A percentile compares a stretch with the other conserved stretches of the same genome.
phyloP scores from a whole-genome alignment of 2,888 invertebrate species.

The Carcina quercana region DNA sequence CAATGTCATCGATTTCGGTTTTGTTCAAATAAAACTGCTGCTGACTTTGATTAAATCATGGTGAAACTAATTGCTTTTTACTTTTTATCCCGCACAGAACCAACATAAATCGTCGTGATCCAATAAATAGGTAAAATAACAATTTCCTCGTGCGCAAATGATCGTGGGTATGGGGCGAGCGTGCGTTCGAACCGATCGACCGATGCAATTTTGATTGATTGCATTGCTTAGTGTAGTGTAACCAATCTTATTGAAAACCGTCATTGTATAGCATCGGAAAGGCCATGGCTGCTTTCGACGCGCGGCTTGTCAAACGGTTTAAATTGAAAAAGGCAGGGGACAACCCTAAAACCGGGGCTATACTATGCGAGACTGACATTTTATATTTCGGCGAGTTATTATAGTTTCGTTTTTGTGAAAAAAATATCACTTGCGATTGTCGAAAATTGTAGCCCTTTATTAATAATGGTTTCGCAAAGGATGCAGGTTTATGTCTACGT shows the following conservation, averaged over 20 bases:
- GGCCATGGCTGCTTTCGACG: conserved; percentile 63
- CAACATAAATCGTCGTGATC: no score
- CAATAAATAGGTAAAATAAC: conserved; percentile 3
- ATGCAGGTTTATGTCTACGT: no score
- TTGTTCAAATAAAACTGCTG: no score
- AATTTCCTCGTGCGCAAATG: conserved; percentile 25
- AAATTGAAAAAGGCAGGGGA: conserved; percentile 68
- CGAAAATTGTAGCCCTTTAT: no score
- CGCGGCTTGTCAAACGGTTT: conserved; percentile 67
- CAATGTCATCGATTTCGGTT: no score
- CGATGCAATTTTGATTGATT: conserved; percentile 73
- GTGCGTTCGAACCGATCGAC: conserved; percentile 55
- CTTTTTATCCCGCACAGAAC: no score
- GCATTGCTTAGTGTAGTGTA: conserved; percentile 73
- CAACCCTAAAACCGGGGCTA: conserved; percentile 48
- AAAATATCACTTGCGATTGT: conserved; percentile 23
- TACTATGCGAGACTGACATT: conserved; percentile 51
- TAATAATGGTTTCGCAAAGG: no score
- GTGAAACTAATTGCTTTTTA: no score
- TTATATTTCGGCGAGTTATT: conserved; percentile 57
- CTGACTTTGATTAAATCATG: no score
- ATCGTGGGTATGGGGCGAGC: conserved; percentile 37
- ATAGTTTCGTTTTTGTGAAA: conserved; percentile 30
- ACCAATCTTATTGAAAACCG: conserved; percentile 73
- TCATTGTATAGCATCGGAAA: conserved; percentile 61